These are phyloP conservation scores for Etheostoma nigrum DNA, from an alignment of 2,797 vertebrate genomes.

Conservation along the genomic window DNA sequence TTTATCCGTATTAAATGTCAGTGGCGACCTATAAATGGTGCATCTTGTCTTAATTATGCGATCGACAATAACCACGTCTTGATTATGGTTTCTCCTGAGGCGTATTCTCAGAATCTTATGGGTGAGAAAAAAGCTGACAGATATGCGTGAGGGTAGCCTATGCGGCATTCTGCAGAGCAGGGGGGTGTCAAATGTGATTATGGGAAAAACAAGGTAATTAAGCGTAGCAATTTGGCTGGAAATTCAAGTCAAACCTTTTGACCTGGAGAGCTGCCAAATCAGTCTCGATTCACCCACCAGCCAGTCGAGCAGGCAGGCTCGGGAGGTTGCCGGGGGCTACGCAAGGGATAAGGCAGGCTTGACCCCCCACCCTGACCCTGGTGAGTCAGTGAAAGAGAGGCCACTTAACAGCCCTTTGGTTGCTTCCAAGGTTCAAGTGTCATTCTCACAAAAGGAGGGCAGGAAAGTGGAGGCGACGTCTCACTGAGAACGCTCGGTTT, in stretches of 20 bases:
- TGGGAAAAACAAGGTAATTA: constrained; percentile 49
- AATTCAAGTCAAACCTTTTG: constrained; percentile 45
- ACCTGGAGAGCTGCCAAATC: constrained; percentile 52
- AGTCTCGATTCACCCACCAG: constrained; percentile 23
- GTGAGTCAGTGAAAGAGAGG: constrained; percentile 10
- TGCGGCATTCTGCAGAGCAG: constrained; percentile 7
- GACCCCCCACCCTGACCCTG: constrained; percentile 34
- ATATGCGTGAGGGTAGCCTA: not conserved
- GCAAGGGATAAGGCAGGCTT: constrained; percentile 24
- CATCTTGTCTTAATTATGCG: constrained; percentile 39
- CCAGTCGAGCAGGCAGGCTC: constrained; percentile 7
- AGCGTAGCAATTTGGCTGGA: constrained; percentile 25
- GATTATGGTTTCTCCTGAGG: constrained; percentile 24
- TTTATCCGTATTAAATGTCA: constrained; percentile 64
- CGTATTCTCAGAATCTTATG: constrained; percentile 4
- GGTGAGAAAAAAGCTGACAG: constrained; percentile 23
- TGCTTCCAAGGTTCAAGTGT: constrained; percentile 21
- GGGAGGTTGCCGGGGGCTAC: not conserved
- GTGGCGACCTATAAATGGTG: constrained; percentile 26
- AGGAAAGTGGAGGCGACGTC: constrained; percentile 29
- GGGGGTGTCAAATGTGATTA: constrained; percentile 54
- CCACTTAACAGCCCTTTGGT: constrained; percentile 6
- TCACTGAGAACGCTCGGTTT: not conserved
- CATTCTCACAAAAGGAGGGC: not conserved
- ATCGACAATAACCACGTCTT: constrained; percentile 37